Conservation (phyloP, 2,797 vertebrate genomes). For the Microcaecilia unicolor region DNA sequence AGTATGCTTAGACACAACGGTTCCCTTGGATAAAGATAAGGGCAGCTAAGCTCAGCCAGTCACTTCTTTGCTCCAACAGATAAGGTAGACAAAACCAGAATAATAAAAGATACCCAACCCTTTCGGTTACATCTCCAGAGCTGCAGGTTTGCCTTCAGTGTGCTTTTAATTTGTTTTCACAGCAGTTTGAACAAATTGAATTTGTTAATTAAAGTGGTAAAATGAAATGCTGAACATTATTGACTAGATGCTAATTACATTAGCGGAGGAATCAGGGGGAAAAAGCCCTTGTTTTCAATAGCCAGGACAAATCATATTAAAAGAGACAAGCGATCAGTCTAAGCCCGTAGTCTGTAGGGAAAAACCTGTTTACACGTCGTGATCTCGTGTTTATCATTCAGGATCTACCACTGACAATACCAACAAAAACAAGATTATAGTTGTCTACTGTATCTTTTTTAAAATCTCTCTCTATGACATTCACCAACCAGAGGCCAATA, state of each 20-base stretch:
- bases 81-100: constrained; percentile 57
- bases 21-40: too few species aligned
- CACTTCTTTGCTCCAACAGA: constrained; percentile 20
- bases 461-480: constrained; percentile 37
- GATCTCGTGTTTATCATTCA: constrained; percentile 54
- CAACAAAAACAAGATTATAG: constrained; percentile 7
- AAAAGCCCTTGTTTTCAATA: constrained; percentile 78
- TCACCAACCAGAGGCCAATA: constrained; percentile 41
- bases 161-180: constrained; percentile 76
- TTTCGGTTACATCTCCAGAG: constrained; percentile 75
- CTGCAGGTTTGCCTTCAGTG: constrained; percentile 73
- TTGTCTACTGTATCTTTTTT: constrained; percentile 3
- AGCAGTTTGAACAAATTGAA: constrained; percentile 92
- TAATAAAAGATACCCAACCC: constrained; percentile 76
- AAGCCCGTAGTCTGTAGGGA: constrained; percentile 53
- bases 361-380: constrained; percentile 49
- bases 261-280: constrained; percentile 78
- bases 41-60: too few species aligned
- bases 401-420: constrained; percentile 41
- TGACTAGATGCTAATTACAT: constrained; percentile 98
- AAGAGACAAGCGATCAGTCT: constrained; percentile 58
- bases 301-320: constrained; percentile 85
- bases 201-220: constrained; percentile 99
- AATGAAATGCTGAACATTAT: constrained; percentile 99
- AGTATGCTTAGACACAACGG: too few species aligned